Evolutionary conservation across 2,797 vertebrate species (phyloP).

Genomic region (Hylomyscus alleni): DNA sequence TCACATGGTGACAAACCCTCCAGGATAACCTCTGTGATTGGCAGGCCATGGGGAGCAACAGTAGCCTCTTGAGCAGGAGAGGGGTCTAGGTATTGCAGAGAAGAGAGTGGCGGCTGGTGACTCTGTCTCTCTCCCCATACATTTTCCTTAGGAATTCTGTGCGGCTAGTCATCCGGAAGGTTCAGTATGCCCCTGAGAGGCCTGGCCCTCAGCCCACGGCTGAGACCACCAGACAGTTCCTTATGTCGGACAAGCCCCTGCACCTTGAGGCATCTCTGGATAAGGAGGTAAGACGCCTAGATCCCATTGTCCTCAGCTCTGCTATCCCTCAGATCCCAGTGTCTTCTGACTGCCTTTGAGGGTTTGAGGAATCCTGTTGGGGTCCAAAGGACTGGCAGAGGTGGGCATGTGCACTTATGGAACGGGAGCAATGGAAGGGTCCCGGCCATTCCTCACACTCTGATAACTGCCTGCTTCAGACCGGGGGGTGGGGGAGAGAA

Average conservation of each 20-base stretch:
- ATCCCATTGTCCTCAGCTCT: neutral
- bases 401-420: neutral
- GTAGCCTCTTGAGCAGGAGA: neutral
- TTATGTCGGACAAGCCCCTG: conserved; percentile 98
- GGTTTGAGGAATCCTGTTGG: neutral
- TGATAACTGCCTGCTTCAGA: neutral
- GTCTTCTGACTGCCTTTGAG: neutral
- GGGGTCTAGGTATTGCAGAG: neutral
- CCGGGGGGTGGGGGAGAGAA: neutral
- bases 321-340: neutral
- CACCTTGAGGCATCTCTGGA: conserved; percentile 97
- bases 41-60: neutral
- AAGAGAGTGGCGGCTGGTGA: neutral
- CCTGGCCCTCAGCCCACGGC: conserved; percentile 96
- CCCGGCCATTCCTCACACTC: neutral
- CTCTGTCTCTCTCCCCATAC: neutral
- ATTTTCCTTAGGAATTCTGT: conserved; percentile 94
- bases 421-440: neutral
- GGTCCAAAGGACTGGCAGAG: neutral
- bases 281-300: conserved; percentile 93
- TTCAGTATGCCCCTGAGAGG: conserved; percentile 97
- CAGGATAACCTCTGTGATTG: neutral
- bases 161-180: conserved; percentile 96
- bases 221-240: conserved; percentile 96
- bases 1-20: neutral